phyloP scores from a whole-genome alignment of 2,888 invertebrate genomes.

The Muschampia plurimacula region DNA sequence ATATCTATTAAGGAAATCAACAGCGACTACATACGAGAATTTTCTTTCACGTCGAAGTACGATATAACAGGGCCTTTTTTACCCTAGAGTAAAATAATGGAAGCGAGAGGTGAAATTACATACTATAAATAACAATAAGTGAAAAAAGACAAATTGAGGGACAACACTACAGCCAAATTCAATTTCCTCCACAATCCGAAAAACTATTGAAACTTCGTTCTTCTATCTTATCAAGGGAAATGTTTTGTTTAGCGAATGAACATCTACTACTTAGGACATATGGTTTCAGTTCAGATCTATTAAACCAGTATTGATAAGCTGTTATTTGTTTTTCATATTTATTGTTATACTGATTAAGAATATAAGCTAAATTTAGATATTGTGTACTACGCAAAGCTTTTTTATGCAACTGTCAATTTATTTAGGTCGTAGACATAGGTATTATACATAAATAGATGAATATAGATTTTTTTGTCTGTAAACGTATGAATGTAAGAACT shows the following conservation, averaged over 20 bases:
- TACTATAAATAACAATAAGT: neutral
- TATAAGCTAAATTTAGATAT: too few species aligned
- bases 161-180: neutral
- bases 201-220: neutral
- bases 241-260: neutral
- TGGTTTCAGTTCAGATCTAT: neutral
- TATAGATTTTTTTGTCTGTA: too few species aligned
- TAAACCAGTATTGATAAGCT: neutral
- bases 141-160: neutral
- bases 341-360: too few species aligned
- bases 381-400: too few species aligned
- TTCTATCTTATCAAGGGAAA: neutral
- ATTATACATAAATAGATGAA: too few species aligned
- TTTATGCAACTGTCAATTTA: too few species aligned
- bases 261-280: neutral
- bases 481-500: too few species aligned
- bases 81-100: neutral
- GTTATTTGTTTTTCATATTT: neutral
- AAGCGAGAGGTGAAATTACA: neutral
- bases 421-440: too few species aligned
- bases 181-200: neutral
- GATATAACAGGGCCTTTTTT: neutral
- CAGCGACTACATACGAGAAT: too few species aligned
- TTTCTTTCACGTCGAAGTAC: neutral
- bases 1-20: too few species aligned